These are phyloP conservation scores for Apomyelois bistriatella DNA, from an alignment of 2,888 invertebrate species.

Conservation along the genomic window DNA sequence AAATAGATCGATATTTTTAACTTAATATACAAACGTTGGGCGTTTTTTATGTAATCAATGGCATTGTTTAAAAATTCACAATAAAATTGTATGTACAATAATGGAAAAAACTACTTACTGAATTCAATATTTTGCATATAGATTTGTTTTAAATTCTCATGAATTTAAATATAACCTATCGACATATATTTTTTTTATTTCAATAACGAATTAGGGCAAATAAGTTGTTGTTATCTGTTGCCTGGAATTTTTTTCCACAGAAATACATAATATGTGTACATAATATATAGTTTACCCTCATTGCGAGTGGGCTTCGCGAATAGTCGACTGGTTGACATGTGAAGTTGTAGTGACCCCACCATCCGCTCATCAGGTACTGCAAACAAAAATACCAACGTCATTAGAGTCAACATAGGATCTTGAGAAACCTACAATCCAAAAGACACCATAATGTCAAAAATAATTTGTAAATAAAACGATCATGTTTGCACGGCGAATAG, in stretches of 20 bases:
- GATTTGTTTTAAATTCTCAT: no score
- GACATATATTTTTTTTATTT: no score
- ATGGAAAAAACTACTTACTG: no score
- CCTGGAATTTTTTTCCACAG: no score
- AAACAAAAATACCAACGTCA: conserved; percentile 26
- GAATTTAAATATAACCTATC: no score
- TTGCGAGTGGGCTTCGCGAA: conserved; percentile 84
- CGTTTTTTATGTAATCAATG: background rate
- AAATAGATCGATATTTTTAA: background rate
- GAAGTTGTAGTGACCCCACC: conserved; percentile 91
- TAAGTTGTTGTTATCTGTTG: no score
- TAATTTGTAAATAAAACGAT: background rate
- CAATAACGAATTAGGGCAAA: no score
- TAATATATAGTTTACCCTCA: conserved; percentile 75
- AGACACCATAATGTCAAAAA: background rate
- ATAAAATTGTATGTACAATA: no score
- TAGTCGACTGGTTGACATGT: conserved; percentile 95
- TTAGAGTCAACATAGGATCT: background rate
- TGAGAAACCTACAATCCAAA: background rate
- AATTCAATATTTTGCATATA: no score
- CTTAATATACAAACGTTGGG: background rate
- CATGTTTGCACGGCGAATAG: background rate
- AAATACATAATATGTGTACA: no score
- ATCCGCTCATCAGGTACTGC: conserved; percentile 86
- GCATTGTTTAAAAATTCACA: no score